Evolutionary conservation across 92 coral and sea anemone genomes (phyloP).

Genomic region (Virgularia gustaviana): DNA sequence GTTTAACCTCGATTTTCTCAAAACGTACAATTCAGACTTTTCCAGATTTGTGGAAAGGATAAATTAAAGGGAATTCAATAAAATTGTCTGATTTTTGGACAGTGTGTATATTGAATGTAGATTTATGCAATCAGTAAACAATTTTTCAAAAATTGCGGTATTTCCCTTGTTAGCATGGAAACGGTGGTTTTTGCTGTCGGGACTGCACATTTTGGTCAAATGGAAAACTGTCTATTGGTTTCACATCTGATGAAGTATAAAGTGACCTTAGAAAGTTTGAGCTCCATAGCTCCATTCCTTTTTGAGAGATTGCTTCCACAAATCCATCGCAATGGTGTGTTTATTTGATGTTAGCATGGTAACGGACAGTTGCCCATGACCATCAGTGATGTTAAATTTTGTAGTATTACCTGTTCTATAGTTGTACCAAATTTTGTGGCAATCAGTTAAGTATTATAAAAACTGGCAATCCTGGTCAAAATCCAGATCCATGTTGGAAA

Average conservation of each 20-base stretch:
- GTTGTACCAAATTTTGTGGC: no score
- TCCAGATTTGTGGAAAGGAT: no score
- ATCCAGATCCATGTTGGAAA: no score
- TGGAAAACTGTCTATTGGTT: background rate
- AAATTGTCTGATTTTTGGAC: background rate
- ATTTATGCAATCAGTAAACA: background rate
- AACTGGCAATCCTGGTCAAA: no score
- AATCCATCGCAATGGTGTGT: no score
- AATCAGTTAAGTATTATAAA: no score
- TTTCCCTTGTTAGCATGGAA: constrained; percentile 44
- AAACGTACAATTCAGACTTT: no score
- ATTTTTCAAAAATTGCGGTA: constrained; percentile 8
- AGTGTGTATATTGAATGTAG: background rate
- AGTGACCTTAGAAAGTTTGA: background rate
- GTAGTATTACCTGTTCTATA: no score
- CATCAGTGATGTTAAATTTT: no score
- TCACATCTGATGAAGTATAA: background rate
- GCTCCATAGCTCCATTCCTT: background rate
- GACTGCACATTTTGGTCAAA: background rate
- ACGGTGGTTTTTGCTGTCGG: background rate
- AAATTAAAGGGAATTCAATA: constrained; percentile 1
- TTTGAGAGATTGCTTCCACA: background rate
- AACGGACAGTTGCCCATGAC: no score
- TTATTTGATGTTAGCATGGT: no score
- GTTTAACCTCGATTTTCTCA: no score